A percentile compares a stretch with the other conserved stretches of the same genome.
Conservation (phyloP, 2,797 vertebrate genomes). For the Micromesistius poutassou region DNA sequence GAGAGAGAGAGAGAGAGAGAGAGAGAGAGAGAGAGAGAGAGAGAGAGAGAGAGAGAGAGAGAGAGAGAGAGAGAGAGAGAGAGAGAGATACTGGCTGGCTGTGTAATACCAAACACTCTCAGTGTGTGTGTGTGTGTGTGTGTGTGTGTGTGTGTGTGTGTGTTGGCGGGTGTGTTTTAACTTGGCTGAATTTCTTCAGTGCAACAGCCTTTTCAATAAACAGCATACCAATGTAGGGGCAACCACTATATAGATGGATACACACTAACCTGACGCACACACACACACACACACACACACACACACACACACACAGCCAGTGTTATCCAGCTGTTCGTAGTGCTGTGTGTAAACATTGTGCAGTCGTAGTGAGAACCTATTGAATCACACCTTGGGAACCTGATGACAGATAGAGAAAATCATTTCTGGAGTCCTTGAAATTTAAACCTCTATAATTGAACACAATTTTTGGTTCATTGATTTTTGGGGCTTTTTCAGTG, state of each 20-base stretch:
- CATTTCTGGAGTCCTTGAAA: slow-evolving; percentile 8
- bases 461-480: too few relatives aligned
- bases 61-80: too few relatives aligned
- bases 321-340: slow-evolving; percentile 34
- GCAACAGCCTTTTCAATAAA: slow-evolving; percentile 70
- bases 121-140: slow-evolving; percentile 20
- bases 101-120: slow-evolving; percentile 21
- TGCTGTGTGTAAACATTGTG: slow-evolving; percentile 52
- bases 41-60: too few relatives aligned
- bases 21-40: too few relatives aligned
- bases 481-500: not conserved
- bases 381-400: slow-evolving; percentile 64
- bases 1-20: too few relatives aligned
- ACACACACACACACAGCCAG: slow-evolving; percentile 21
- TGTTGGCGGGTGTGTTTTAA: slow-evolving; percentile 26
- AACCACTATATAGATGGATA: slow-evolving; percentile 31
- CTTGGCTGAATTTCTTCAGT: slow-evolving; percentile 63
- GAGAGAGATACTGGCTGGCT: not conserved
- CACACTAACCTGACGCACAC: slow-evolving; percentile 1
- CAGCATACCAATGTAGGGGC: slow-evolving; percentile 52
- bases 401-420: slow-evolving; percentile 57
- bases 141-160: slow-evolving; percentile 33
- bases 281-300: slow-evolving; percentile 22
- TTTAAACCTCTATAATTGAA: slow-evolving; percentile 25
- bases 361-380: slow-evolving; percentile 51